phyloP scores from a whole-genome alignment of 2,113 vertebrate species.

The Pachypanchax playfairii region DNA sequence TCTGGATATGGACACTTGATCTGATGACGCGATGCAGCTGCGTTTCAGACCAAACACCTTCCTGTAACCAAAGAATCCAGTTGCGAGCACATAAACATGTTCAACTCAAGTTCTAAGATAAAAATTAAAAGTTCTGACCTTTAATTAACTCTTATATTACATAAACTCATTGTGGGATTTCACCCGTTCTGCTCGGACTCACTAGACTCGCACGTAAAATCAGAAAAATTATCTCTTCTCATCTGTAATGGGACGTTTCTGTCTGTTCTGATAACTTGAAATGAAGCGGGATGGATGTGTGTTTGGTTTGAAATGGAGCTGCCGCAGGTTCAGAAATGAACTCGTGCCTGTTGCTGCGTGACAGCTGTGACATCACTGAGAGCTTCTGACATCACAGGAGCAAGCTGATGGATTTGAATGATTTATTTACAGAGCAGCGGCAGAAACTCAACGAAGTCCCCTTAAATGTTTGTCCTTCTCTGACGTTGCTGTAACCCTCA shows the following conservation, averaged over 20 bases:
- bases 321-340: constrained; percentile 44
- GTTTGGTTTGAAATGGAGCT: constrained; percentile 60
- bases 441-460: constrained; percentile 43
- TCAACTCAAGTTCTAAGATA: too few relatives aligned
- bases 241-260: constrained; percentile 28
- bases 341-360: constrained; percentile 22
- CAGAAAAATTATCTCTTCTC: constrained; percentile 29
- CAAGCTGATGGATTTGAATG: constrained; percentile 16
- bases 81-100: too few relatives aligned
- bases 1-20: constrained; percentile 63
- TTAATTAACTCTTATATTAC: too few relatives aligned
- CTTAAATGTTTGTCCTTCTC: constrained; percentile 41
- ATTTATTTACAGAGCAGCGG: constrained; percentile 45
- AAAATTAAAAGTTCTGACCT: too few relatives aligned
- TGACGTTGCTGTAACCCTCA: constrained; percentile 25
- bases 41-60: constrained; percentile 60
- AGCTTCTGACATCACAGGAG: constrained; percentile 23
- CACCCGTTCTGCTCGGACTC: too few relatives aligned
- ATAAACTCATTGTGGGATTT: too few relatives aligned
- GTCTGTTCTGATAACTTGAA: constrained; percentile 6
- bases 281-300: constrained; percentile 19
- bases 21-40: constrained; percentile 42
- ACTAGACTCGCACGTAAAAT: constrained; percentile 54
- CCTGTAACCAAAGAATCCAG: constrained; percentile 23
- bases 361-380: constrained; percentile 31